These are phyloP conservation scores for Malurus splendens DNA, from an alignment of 2,797 vertebrate genomes.

Conservation along the genomic window DNA sequence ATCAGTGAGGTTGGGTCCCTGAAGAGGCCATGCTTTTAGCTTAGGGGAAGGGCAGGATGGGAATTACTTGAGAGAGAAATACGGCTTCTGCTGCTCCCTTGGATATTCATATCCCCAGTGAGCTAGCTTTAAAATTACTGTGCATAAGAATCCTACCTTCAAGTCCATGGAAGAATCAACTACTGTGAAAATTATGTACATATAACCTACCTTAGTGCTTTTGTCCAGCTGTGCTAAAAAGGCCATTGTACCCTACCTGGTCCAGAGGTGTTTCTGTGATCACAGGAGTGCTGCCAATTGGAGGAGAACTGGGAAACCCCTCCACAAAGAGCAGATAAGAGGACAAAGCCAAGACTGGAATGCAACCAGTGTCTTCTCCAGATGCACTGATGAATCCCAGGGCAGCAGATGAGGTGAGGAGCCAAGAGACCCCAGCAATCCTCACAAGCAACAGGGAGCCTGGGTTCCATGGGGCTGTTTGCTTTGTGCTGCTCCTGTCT, in stretches of 20 bases:
- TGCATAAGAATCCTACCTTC: background rate
- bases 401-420: background rate
- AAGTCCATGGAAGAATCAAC: background rate
- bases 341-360: background rate
- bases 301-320: background rate
- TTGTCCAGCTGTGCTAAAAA: background rate
- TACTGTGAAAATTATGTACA: background rate
- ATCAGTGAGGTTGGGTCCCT: background rate
- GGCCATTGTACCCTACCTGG: background rate
- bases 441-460: fast-evolving
- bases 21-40: background rate
- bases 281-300: background rate
- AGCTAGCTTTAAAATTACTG: background rate
- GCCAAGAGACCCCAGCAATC: background rate
- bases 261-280: background rate
- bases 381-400: fast-evolving
- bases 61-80: background rate
- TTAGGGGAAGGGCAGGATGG: background rate
- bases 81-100: background rate
- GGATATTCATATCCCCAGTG: background rate
- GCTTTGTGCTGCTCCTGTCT: background rate
- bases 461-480: background rate
- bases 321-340: background rate
- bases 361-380: fast-evolving
- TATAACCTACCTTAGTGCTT: background rate